Base-by-base conservation (phyloP, 2,888 invertebrate genomes). In the Marasmarcha lunaedactyla region DNA sequence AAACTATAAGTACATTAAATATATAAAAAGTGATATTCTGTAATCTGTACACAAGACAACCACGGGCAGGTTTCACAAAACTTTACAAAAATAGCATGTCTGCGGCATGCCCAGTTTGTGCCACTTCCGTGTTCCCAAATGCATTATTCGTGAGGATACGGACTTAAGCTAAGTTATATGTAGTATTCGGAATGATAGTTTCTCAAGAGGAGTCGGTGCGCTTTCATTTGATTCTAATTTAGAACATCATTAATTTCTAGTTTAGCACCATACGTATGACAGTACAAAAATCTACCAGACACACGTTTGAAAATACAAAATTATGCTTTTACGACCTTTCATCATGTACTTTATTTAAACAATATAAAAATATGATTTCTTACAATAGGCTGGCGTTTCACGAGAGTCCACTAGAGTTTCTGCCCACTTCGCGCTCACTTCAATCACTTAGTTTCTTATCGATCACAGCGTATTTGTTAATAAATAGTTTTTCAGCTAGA, bases 311-410 rank as follows among this genome's bases (percentile, higher is more conserved):
- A 65, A 69, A 67, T 73, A 72, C 64, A 71, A 74, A 72, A 61
- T 59, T 70, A 63, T 62, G 57, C 52, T 55, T 63, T 60, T 59
- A 68, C 65, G 74, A 79, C 74, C 70, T 65, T 71, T n/a, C 62
- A 68, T 71, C 62, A 68, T 71, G 74, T 73, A 74, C 63, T 78
- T 74, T 70, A 74, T 73, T 78, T 72, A 70, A 71, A 77, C 71
- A 67, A 74, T 81, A 79, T 71, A 79, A 79, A 81, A 81, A 79
- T 79, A 79, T 73, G 53, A 66, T 71, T 70, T 72, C 68, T 78
- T 77, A 73, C 50, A 63, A 57, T 71, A 73, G 62, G 58, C 62
- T 64, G 62, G 52, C 58, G 61, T 61, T 64, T 67, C 60, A 67
- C 20, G 20, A 20, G 7, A 20, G 35, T 27, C 11, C 15, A 30